Conservation (phyloP, 2,797 vertebrate genomes). For the Tadarida brasiliensis region DNA sequence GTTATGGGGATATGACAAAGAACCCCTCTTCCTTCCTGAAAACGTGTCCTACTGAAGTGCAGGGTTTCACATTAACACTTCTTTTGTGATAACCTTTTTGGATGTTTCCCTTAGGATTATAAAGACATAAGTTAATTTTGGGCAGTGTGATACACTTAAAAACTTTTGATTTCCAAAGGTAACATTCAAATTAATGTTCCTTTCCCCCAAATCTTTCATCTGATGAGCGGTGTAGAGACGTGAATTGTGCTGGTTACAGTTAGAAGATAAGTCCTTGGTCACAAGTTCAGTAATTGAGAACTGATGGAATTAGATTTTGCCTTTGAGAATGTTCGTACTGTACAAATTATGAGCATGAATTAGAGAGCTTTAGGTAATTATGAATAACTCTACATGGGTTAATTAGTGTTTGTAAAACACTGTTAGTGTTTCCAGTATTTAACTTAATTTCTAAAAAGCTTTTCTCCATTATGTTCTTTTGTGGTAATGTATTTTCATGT, state of each 20-base stretch:
- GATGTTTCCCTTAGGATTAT: neutral
- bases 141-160: neutral
- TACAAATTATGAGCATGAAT: constrained; percentile 28
- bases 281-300: constrained; percentile 29
- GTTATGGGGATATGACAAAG: neutral
- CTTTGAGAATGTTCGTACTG: neutral
- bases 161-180: constrained; percentile 1
- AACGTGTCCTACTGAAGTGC: neutral
- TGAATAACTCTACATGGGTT: neutral
- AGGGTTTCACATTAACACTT: constrained; percentile 2
- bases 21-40: neutral
- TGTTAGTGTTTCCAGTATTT: constrained; percentile 45
- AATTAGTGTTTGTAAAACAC: constrained; percentile 37
- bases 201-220: neutral
- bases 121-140: neutral
- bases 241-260: neutral
- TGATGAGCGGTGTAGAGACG: neutral
- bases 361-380: constrained; percentile 39
- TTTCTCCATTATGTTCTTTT: neutral
- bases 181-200: neutral
- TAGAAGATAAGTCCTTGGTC: neutral
- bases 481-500: neutral
- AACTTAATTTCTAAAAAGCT: constrained; percentile 53
- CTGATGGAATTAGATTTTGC: constrained; percentile 6
- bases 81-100: constrained; percentile 21